Conservation (phyloP, 2,888 invertebrate genomes). For the Oxytorus armatus region DNA sequence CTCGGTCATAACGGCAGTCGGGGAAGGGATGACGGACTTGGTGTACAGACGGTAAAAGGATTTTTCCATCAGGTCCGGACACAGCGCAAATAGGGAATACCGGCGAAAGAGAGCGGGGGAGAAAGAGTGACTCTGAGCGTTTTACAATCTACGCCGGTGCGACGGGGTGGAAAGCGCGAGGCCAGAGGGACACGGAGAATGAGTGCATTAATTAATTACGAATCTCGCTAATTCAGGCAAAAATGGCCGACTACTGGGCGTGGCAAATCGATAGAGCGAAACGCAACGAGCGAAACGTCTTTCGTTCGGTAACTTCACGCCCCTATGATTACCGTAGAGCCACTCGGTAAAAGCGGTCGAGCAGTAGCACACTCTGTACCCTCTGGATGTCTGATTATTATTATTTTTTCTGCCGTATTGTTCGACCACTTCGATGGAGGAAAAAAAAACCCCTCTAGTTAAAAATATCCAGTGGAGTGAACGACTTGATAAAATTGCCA, state of each 20-base stretch:
- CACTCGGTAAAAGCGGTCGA: conserved; percentile 33
- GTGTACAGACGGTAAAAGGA: conserved; percentile 62
- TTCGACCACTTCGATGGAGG: conserved; percentile 26
- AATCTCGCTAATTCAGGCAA: conserved; percentile 79
- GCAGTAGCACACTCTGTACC: conserved; percentile 37
- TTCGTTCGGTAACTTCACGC: conserved; percentile 58
- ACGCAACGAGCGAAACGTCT: conserved; percentile 56
- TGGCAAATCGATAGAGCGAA: conserved; percentile 75
- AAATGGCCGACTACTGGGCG: conserved; percentile 80
- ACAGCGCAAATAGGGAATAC: conserved; percentile 23
- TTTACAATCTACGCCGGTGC: conserved; percentile 55
- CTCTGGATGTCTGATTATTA: conserved; percentile 5
- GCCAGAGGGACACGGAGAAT: conserved; percentile 49
- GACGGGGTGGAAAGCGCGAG: conserved; percentile 63
- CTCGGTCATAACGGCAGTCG: conserved; percentile 36
- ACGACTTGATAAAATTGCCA: conserved; percentile 1
- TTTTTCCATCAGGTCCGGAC: conserved; percentile 50
- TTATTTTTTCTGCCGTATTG: conserved; percentile 14
- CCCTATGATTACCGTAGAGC: conserved; percentile 54
- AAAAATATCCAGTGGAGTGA: conserved; percentile 27
- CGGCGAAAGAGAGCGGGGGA: conserved; percentile 17
- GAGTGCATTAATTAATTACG: conserved; percentile 79
- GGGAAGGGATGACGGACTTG: conserved; percentile 23
- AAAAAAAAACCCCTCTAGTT: conserved; percentile 5
- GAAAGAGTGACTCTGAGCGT: conserved; percentile 40